Percentiles rank a stretch among this genome's conserved stretches.
These are phyloP conservation scores for Clitarchus hookeri DNA, from an alignment of 2,888 invertebrate genomes.

Conservation along the genomic window DNA sequence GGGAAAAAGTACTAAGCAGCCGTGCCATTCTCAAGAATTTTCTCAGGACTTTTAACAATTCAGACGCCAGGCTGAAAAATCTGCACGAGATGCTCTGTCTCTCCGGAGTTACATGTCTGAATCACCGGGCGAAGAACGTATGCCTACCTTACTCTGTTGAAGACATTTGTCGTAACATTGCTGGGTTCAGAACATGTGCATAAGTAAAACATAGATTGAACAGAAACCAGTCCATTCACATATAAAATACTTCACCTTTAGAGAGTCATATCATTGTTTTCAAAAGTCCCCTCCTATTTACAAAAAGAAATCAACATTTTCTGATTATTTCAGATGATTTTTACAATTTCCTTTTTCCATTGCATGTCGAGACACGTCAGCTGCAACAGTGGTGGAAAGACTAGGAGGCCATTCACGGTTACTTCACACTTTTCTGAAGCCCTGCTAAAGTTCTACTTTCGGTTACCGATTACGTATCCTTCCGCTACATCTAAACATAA, in stretches of 20 bases:
- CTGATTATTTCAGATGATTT: background rate
- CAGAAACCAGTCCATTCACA: background rate
- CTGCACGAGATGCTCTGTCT: background rate
- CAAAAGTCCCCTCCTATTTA: background rate
- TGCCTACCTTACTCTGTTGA: conserved; percentile 10
- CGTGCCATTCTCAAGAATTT: background rate
- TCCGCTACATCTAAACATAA: no score
- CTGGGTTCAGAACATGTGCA: background rate
- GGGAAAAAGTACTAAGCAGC: background rate
- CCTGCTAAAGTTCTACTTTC: no score
- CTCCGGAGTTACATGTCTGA: background rate
- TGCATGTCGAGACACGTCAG: no score
- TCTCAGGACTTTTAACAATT: background rate
- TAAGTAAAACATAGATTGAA: background rate
- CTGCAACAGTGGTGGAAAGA: no score
- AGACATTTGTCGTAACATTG: background rate
- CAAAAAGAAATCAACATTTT: conserved; percentile 17
- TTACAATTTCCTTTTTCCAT: no score
- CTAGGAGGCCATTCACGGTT: no score
- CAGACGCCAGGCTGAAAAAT: background rate
- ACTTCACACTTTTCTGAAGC: no score
- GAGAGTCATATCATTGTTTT: background rate
- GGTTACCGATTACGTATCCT: no score
- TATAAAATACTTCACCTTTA: background rate
- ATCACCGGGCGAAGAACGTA: no score